Percentiles rank a stretch among this genome's conserved stretches.
Conservation (phyloP, 2,113 vertebrate genomes). For the Heliornis fulica region DNA sequence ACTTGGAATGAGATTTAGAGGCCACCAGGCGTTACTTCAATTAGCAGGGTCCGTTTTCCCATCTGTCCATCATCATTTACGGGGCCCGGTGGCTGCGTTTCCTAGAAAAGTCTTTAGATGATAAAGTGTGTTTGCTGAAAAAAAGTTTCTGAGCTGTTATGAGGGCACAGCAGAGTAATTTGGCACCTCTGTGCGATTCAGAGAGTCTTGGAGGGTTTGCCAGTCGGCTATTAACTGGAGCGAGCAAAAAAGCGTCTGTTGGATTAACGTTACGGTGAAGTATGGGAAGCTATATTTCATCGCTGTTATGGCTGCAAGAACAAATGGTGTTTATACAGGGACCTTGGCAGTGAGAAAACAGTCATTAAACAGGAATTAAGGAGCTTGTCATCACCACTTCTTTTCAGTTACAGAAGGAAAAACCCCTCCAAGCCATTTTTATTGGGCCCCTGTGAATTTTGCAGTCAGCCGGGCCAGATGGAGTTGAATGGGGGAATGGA, state of each 20-base stretch:
- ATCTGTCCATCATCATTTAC: conserved; percentile 32
- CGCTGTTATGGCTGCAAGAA: conserved; percentile 78
- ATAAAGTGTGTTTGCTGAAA: conserved; percentile 28
- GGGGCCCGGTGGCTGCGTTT: background rate
- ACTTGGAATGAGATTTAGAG: conserved; percentile 47
- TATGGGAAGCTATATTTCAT: conserved; percentile 81
- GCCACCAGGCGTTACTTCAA: conserved; percentile 19
- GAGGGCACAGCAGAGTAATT: conserved; percentile 44
- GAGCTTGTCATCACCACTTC: conserved; percentile 82
- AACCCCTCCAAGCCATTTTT: conserved; percentile 76
- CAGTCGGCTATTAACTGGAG: conserved; percentile 40
- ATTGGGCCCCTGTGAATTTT: conserved; percentile 79
- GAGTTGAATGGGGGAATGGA: conserved; percentile 46
- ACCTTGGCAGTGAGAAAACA: conserved; percentile 86
- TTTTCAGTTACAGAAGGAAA: conserved; percentile 76
- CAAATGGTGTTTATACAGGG: conserved; percentile 83
- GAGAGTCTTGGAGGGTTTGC: conserved; percentile 23
- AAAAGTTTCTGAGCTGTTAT: background rate
- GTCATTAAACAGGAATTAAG: conserved; percentile 88
- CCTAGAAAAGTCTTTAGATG: conserved; percentile 44
- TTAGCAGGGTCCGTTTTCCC: background rate
- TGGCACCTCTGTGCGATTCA: conserved; percentile 24
- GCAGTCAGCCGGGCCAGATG: conserved; percentile 65
- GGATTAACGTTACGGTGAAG: conserved; percentile 74
- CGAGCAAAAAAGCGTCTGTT: conserved; percentile 52